Percentiles rank a stretch among this genome's conserved stretches.
Evolutionary conservation across 2,797 vertebrate species (phyloP).

Genomic region (Rhinatrema bivittatum): DNA sequence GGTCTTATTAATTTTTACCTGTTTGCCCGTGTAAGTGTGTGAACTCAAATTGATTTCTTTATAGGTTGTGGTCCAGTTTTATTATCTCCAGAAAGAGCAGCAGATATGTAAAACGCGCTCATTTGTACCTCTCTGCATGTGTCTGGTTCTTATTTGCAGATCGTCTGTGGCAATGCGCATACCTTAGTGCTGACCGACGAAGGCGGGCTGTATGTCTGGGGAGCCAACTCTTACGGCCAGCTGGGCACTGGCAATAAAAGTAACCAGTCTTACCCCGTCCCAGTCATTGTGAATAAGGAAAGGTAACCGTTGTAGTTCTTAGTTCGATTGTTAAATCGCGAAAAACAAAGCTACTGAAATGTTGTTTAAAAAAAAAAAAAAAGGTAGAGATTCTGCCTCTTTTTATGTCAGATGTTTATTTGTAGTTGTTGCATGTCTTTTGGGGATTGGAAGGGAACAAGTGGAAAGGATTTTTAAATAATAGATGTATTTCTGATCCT

Average conservation of each 20-base stretch:
- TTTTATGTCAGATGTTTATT: no score
- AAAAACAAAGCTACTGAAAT: slow-evolving; percentile 1
- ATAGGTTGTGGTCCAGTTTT: not conserved
- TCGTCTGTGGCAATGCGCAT: slow-evolving; percentile 93
- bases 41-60: no score
- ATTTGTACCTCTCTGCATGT: no score
- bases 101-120: no score
- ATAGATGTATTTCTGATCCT: no score
- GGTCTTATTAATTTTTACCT: no score
- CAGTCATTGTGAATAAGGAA: slow-evolving; percentile 85
- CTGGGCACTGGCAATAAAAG: slow-evolving; percentile 94
- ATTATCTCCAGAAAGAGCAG: not conserved
- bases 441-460: no score
- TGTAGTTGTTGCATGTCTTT: no score
- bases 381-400: slow-evolving; percentile 9
- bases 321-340: no score
- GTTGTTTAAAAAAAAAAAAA: no score
- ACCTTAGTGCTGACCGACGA: slow-evolving; percentile 91
- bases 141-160: slow-evolving; percentile 63
- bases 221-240: slow-evolving; percentile 95
- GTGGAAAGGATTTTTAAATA: no score
- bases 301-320: slow-evolving; percentile 68
- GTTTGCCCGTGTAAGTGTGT: no score
- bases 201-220: slow-evolving; percentile 90
- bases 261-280: slow-evolving; percentile 85